These are phyloP conservation scores for Ganaspis brasiliensis DNA, from an alignment of 2,888 invertebrate species.

Conservation along the genomic window DNA sequence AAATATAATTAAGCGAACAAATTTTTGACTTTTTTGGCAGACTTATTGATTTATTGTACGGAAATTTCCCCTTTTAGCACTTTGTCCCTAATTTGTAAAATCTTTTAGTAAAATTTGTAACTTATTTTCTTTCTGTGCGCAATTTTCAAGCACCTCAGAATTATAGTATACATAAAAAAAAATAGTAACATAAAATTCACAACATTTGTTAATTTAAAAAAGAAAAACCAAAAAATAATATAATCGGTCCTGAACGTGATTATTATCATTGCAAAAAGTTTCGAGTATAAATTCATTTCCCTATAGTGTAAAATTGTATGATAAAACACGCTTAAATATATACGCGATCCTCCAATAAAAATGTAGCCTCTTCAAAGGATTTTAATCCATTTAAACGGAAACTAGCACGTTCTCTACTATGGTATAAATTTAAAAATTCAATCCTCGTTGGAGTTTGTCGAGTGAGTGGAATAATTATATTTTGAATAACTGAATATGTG, in stretches of 20 bases:
- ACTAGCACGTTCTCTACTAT: not conserved
- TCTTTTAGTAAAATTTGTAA: too few species aligned
- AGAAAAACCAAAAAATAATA: not conserved
- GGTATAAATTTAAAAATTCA: conserved; percentile 23
- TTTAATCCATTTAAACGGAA: conserved; percentile 33
- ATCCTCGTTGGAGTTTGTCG: not conserved
- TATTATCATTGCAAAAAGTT: not conserved
- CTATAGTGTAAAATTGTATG: conserved; percentile 23
- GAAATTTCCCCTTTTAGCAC: too few species aligned
- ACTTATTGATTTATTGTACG: too few species aligned
- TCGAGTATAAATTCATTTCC: not conserved
- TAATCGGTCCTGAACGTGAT: conserved; percentile 3
- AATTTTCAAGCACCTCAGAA: too few species aligned
- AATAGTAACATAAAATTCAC: too few species aligned
- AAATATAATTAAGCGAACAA: too few species aligned
- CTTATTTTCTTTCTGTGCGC: too few species aligned
- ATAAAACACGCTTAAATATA: conserved; percentile 20
- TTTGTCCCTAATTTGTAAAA: too few species aligned
- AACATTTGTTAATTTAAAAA: not conserved
- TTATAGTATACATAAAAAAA: too few species aligned
- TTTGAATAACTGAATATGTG: not conserved
- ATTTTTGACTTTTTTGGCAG: too few species aligned
- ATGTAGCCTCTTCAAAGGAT: conserved; percentile 25
- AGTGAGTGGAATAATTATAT: not conserved
- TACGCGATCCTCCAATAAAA: not conserved